Evolutionary conservation across 2,113 vertebrate species (phyloP).

Genomic region (Meleagris gallopavo): DNA sequence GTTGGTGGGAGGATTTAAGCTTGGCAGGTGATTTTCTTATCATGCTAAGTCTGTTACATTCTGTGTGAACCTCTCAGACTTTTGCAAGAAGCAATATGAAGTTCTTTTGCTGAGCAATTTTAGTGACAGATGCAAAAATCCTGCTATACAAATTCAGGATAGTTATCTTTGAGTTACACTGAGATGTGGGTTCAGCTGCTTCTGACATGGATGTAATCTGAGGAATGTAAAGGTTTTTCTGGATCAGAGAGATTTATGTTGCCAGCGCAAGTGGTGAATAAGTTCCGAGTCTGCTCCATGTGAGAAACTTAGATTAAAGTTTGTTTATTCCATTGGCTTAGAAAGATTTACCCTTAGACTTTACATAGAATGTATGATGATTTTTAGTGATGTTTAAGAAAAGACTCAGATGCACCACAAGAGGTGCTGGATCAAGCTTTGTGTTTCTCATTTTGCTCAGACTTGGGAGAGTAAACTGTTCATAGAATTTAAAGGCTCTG

Average conservation of each 20-base stretch:
- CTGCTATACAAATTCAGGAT: background rate
- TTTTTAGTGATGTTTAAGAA: background rate
- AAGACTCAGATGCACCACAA: rapidly evolving
- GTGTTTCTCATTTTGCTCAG: background rate
- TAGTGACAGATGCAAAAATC: background rate
- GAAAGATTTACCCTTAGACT: background rate
- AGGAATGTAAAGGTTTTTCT: background rate
- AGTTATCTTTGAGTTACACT: background rate
- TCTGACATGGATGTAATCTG: background rate
- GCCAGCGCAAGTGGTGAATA: background rate
- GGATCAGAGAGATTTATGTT: background rate
- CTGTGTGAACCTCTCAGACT: background rate
- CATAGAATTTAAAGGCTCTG: background rate
- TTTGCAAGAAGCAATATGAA: background rate
- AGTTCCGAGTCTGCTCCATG: background rate
- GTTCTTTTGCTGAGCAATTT: background rate
- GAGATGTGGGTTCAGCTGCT: rapidly evolving
- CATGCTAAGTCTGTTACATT: background rate
- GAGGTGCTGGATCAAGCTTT: background rate
- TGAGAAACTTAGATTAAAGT: background rate
- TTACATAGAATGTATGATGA: background rate
- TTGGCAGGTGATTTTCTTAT: background rate
- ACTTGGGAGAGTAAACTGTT: background rate
- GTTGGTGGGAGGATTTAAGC: background rate
- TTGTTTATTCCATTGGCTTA: background rate